A percentile compares a stretch with the other conserved stretches of the same genome.
phyloP scores from a whole-genome alignment of 2,797 vertebrate genomes.

The Phataginus tetradactyla region DNA sequence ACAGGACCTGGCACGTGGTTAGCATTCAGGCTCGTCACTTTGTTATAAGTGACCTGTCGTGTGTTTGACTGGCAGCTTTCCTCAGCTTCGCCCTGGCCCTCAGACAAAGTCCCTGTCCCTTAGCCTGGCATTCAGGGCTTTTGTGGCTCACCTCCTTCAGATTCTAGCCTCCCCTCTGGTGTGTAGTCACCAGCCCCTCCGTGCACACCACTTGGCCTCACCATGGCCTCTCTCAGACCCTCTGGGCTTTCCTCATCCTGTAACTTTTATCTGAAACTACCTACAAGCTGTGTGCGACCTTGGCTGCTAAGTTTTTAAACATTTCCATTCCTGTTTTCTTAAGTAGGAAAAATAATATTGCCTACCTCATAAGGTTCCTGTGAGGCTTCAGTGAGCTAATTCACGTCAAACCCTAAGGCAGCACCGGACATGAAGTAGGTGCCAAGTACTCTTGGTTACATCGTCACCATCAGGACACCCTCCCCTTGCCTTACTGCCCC shows the following conservation, averaged over 20 bases:
- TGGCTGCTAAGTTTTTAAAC: not conserved
- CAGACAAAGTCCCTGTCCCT: not conserved
- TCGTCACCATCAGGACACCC: fast-evolving
- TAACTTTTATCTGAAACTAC: not conserved
- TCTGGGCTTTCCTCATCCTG: not conserved
- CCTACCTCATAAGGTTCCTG: not conserved
- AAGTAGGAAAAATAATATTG: not conserved
- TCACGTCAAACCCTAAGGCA: not conserved
- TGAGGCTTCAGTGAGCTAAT: not conserved
- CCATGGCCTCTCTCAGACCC: not conserved
- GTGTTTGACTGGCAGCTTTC: not conserved
- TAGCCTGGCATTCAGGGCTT: not conserved
- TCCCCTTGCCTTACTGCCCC: not conserved
- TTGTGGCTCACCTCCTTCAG: not conserved
- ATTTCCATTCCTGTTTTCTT: not conserved
- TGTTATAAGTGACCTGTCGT: not conserved
- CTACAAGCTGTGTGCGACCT: not conserved
- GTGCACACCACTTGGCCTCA: not conserved
- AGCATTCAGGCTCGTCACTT: too few relatives aligned
- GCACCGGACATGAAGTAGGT: too few relatives aligned
- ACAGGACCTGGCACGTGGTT: not conserved
- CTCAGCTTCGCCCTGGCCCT: not conserved
- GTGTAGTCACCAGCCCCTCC: not conserved
- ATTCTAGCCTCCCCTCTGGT: not conserved
- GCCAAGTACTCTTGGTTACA: not conserved